Conservation (phyloP, 2,797 vertebrate genomes). For the Pseudochirops corinnae region DNA sequence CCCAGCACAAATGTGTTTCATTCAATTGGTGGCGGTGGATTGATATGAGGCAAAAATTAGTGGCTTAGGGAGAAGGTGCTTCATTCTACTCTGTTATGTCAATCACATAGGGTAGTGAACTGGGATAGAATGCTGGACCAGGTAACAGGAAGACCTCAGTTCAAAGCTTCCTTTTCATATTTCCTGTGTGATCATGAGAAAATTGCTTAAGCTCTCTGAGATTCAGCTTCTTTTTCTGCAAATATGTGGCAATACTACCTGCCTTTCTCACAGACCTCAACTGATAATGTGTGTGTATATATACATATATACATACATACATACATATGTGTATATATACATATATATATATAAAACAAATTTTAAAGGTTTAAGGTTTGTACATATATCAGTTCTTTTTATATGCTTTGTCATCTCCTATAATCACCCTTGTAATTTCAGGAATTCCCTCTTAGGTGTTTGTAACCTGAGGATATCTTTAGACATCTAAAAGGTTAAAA, state of each 20-base stretch:
- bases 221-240: not conserved
- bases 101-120: not conserved
- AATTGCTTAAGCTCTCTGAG: not conserved
- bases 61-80: not conserved
- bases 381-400: not conserved
- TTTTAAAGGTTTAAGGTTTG: not conserved
- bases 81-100: not conserved
- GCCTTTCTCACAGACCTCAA: not conserved
- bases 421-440: not conserved
- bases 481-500: not conserved
- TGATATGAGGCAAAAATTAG: fast-evolving
- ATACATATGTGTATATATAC: too few species aligned
- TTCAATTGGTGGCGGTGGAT: not conserved
- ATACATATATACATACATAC: too few species aligned
- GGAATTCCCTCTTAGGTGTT: not conserved
- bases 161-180: not conserved
- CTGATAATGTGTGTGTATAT: not conserved
- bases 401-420: not conserved
- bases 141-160: not conserved
- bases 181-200: not conserved
- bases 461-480: not conserved
- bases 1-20: not conserved
- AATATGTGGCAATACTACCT: not conserved
- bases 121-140: not conserved
- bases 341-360: not conserved